phyloP scores from a whole-genome alignment of 2,888 invertebrate genomes.

The Eurois occulta region DNA sequence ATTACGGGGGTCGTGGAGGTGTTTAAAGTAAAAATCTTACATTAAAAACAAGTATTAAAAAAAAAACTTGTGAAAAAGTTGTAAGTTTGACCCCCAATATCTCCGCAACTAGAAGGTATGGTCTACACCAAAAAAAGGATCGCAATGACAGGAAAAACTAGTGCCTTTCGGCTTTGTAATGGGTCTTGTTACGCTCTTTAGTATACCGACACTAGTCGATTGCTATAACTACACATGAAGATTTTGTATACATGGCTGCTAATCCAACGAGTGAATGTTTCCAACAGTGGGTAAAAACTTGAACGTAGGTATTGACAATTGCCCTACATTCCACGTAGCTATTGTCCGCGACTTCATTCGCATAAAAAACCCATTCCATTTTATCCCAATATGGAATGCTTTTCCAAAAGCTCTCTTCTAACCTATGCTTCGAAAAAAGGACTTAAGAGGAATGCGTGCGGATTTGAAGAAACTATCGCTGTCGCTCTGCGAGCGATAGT shows the following conservation, averaged over 20 bases:
- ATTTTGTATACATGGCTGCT: not conserved
- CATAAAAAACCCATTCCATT: slow-evolving; percentile 16
- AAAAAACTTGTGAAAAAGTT: too few species aligned
- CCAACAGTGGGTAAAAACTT: not conserved
- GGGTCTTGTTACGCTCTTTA: not conserved
- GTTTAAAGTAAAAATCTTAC: too few species aligned
- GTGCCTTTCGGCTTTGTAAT: too few species aligned
- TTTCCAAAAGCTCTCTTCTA: not conserved
- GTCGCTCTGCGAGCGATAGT: too few species aligned
- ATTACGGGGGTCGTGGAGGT: too few species aligned
- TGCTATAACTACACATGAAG: not conserved
- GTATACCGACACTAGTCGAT: not conserved
- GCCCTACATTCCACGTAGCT: not conserved
- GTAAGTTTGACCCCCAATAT: too few species aligned
- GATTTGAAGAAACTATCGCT: too few species aligned
- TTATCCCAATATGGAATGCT: not conserved
- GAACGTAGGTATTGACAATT: not conserved
- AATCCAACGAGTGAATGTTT: not conserved
- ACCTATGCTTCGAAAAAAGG: not conserved
- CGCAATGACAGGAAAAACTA: too few species aligned
- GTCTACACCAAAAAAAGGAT: too few species aligned
- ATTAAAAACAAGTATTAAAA: not conserved
- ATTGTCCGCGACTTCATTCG: not conserved
- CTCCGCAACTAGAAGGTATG: too few species aligned
- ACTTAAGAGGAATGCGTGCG: too few species aligned